Conservation (phyloP, 2,113 vertebrate genomes). For the Smithornis capensis region DNA sequence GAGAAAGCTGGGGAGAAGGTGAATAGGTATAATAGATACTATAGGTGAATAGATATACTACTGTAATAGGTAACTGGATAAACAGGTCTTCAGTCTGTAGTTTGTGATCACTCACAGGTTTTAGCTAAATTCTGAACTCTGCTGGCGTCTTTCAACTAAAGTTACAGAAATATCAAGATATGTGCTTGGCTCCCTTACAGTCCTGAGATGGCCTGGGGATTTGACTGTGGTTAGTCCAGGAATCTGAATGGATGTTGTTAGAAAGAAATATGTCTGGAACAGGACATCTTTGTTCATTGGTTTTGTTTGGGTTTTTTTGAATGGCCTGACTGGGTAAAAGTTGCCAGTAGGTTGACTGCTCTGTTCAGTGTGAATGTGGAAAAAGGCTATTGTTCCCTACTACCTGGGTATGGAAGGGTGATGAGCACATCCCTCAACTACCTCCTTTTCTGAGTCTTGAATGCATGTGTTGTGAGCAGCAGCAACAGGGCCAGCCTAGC, state of each 20-base stretch:
- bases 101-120: neutral
- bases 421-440: neutral
- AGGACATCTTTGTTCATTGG: neutral
- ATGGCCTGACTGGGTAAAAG: neutral
- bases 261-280: neutral
- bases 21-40: no score
- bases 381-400: neutral
- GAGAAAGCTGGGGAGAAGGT: neutral
- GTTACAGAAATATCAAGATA: neutral
- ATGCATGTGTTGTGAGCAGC: neutral
- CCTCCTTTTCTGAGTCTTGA: neutral
- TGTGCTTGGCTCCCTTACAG: neutral
- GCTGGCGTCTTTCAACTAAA: neutral
- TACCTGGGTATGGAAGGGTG: neutral
- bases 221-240: neutral
- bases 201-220: neutral
- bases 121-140: neutral
- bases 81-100: neutral
- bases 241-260: neutral
- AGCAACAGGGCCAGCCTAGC: accelerated
- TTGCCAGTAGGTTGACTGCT: neutral
- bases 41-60: no score
- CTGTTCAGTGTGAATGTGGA: neutral
- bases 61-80: neutral
- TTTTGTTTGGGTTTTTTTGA: neutral